A percentile compares a stretch with the other conserved stretches of the same genome.
Conservation (phyloP, 37 sponge, comb jelly and placozoan genomes). For the Beroe forskalii region DNA sequence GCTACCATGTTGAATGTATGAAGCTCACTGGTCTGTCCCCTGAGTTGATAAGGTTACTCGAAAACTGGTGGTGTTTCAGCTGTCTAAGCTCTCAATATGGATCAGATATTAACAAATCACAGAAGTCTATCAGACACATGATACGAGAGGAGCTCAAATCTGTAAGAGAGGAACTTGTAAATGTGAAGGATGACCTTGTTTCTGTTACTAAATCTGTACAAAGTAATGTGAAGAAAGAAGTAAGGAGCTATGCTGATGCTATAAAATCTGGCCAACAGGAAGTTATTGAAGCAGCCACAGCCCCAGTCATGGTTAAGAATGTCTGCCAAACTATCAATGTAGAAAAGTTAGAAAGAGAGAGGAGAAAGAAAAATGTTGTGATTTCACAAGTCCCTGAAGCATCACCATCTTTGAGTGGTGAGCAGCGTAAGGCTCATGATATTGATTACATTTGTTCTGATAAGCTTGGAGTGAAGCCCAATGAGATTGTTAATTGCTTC, state of each 20-base stretch:
- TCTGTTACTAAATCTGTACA: not conserved
- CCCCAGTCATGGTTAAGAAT: not conserved
- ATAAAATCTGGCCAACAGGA: not conserved
- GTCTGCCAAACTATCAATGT: not conserved
- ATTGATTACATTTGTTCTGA: no score
- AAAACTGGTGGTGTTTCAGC: not conserved
- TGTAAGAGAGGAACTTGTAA: not conserved
- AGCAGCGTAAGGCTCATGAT: no score
- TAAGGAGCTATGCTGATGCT: not conserved
- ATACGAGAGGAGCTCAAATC: not conserved
- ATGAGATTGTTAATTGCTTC: no score
- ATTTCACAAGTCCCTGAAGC: no score
- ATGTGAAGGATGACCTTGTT: not conserved
- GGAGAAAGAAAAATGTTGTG: not conserved
- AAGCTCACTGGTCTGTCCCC: not conserved
- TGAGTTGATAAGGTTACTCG: not conserved
- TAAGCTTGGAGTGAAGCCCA: no score
- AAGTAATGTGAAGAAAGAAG: not conserved
- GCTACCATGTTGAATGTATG: not conserved
- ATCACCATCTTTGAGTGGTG: no score
- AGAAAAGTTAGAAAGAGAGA: not conserved
- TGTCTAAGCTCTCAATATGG: not conserved
- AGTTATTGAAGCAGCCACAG: not conserved
- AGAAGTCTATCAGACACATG: not conserved
- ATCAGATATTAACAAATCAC: not conserved